These are phyloP conservation scores for Lasioglossum zephyrum DNA, from an alignment of 2,888 invertebrate genomes.

Conservation along the genomic window DNA sequence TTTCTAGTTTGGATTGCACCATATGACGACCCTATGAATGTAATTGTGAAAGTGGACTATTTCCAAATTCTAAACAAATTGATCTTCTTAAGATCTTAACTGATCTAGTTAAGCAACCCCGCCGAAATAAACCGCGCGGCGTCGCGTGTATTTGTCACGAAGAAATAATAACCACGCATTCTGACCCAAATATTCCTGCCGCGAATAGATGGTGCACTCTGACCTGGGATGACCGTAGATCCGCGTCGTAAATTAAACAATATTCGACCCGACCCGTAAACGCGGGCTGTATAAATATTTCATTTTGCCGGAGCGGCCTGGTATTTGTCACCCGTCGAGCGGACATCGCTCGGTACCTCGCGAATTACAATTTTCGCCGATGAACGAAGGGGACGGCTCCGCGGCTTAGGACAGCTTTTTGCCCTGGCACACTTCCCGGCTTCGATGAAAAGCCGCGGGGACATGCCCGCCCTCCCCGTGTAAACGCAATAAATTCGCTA, in stretches of 20 bases:
- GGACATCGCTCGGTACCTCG: slow-evolving; percentile 46
- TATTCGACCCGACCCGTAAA: slow-evolving; percentile 29
- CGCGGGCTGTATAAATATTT: slow-evolving; percentile 52
- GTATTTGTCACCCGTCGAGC: slow-evolving; percentile 47
- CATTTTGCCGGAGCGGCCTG: slow-evolving; percentile 39
- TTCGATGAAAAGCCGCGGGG: slow-evolving; percentile 7
- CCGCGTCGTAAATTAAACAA: slow-evolving; percentile 53
- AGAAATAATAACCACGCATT: slow-evolving; percentile 32
- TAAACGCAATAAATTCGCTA: slow-evolving; percentile 54
- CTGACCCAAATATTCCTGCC: slow-evolving; percentile 40
- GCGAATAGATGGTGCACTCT: slow-evolving; percentile 40
- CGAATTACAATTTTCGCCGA: slow-evolving; percentile 53
- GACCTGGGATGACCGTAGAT: slow-evolving; percentile 18
- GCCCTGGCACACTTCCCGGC: slow-evolving; percentile 56
- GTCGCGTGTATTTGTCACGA: slow-evolving; percentile 27
- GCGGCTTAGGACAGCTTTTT: slow-evolving; percentile 57
- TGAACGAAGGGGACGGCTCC: slow-evolving; percentile 12
- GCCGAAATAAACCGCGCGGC: slow-evolving; percentile 24
- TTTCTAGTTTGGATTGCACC: no score
- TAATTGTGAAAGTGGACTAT: no score
- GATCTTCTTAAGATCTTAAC: no score
- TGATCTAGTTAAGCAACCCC: no score
- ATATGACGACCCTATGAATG: no score
- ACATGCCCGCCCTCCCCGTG: slow-evolving; percentile 9
- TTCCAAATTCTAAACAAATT: no score